Conservation (phyloP, 2,797 vertebrate species). For the Harpagifer antarcticus region DNA sequence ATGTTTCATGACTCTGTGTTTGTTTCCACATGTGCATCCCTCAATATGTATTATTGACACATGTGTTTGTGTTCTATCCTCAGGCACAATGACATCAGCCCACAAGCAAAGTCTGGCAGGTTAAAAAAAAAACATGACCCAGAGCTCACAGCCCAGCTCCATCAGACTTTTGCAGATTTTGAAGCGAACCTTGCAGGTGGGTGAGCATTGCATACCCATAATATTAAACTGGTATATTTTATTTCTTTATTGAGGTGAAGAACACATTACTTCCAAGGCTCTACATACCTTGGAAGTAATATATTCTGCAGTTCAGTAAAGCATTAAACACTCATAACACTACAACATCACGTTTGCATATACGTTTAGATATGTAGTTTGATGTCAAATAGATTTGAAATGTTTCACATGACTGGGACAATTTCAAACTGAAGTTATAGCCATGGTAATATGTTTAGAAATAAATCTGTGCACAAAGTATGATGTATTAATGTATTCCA, state of each 20-base stretch:
- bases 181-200: constrained; percentile 88
- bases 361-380: not conserved
- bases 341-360: not conserved
- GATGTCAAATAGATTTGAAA: not conserved
- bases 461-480: not conserved
- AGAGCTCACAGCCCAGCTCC: constrained; percentile 76
- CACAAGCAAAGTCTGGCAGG: constrained; percentile 49
- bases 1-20: not conserved
- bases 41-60: constrained; percentile 26
- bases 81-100: constrained; percentile 66
- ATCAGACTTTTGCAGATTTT: constrained; percentile 84
- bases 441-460: not conserved
- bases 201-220: not conserved
- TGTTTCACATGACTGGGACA: not conserved
- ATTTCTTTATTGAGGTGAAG: not conserved
- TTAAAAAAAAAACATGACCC: constrained; percentile 67
- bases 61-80: constrained; percentile 22
- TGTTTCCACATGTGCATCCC: constrained; percentile 1
- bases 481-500: not conserved
- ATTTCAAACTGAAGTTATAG: not conserved
- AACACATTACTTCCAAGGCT: not conserved
- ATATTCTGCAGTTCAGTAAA: constrained; percentile 2
- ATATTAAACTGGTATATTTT: not conserved
- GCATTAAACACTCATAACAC: not conserved
- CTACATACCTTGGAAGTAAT: not conserved